Evolutionary conservation across 2,113 vertebrate species (phyloP).

Genomic region (Struthio camelus): DNA sequence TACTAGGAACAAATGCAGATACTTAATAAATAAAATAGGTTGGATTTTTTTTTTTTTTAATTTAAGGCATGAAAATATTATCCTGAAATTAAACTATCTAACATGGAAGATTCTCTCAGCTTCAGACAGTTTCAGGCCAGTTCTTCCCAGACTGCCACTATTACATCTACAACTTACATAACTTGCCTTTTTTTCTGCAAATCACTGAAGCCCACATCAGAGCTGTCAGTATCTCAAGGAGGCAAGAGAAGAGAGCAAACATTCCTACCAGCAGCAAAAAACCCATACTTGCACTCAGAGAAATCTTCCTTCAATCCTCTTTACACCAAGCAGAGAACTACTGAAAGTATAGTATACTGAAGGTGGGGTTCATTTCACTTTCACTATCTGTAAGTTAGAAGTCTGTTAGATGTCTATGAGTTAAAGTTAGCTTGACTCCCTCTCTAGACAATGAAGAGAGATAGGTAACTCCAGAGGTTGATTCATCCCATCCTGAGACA

Average conservation of each 20-base stretch:
- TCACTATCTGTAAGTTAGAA: background rate
- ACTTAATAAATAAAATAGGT: constrained; percentile 22
- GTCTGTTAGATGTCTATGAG: background rate
- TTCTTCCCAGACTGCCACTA: constrained; percentile 59
- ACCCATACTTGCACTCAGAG: constrained; percentile 36
- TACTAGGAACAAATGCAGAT: constrained; percentile 21
- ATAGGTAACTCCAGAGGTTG: background rate
- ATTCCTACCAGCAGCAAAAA: constrained; percentile 46
- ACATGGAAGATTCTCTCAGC: constrained; percentile 33
- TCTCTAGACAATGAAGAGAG: background rate
- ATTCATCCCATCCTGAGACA: background rate
- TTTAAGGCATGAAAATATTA: constrained; percentile 37
- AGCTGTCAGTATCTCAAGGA: constrained; percentile 55
- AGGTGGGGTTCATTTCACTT: constrained; percentile 28
- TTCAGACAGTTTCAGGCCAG: constrained; percentile 70
- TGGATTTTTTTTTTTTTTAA: background rate
- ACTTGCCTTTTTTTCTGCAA: constrained; percentile 56
- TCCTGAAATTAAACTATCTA: constrained; percentile 67
- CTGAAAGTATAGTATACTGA: background rate
- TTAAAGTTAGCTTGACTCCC: background rate
- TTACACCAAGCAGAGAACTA: constrained; percentile 29
- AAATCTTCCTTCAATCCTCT: constrained; percentile 56
- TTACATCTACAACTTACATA: constrained; percentile 64
- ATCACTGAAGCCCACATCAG: constrained; percentile 51
- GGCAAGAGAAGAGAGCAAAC: constrained; percentile 51